Evolutionary conservation across 2,113 vertebrate genomes (phyloP).

Genomic region (Ursus arctos): DNA sequence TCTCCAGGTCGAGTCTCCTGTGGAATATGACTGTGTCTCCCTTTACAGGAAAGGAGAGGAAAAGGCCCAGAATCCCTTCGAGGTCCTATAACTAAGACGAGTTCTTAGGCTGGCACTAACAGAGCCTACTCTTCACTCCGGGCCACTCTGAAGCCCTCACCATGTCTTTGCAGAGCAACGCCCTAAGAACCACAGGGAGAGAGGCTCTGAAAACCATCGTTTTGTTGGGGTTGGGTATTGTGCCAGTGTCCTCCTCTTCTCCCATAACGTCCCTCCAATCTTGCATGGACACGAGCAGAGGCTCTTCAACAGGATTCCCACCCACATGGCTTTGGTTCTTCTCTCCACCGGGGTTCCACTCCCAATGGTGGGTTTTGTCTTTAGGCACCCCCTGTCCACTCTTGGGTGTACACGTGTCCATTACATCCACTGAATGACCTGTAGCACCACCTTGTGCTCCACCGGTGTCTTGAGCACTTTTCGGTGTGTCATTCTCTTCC

Average conservation of each 20-base stretch:
- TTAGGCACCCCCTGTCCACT: rapidly evolving
- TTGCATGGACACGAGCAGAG: background rate
- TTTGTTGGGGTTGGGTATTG: too few relatives aligned
- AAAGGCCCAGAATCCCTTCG: background rate
- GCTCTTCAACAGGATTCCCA: background rate
- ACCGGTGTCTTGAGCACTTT: background rate
- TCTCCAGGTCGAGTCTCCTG: background rate
- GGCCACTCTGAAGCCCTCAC: background rate
- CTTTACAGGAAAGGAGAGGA: background rate
- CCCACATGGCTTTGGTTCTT: background rate
- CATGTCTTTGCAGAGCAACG: background rate
- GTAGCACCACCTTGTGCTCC: background rate
- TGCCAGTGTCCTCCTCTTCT: background rate
- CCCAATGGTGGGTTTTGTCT: rapidly evolving
- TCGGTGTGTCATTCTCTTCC: background rate
- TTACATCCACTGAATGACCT: background rate
- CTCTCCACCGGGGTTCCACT: background rate
- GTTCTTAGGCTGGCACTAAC: rapidly evolving
- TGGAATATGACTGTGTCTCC: background rate
- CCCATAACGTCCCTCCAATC: background rate
- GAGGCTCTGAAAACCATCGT: background rate
- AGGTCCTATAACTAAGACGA: background rate
- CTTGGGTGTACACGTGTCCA: background rate
- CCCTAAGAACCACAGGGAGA: background rate
- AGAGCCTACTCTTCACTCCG: background rate